These are phyloP conservation scores for Pachypanchax playfairii DNA, from an alignment of 2,113 vertebrate genomes.

Conservation along the genomic window DNA sequence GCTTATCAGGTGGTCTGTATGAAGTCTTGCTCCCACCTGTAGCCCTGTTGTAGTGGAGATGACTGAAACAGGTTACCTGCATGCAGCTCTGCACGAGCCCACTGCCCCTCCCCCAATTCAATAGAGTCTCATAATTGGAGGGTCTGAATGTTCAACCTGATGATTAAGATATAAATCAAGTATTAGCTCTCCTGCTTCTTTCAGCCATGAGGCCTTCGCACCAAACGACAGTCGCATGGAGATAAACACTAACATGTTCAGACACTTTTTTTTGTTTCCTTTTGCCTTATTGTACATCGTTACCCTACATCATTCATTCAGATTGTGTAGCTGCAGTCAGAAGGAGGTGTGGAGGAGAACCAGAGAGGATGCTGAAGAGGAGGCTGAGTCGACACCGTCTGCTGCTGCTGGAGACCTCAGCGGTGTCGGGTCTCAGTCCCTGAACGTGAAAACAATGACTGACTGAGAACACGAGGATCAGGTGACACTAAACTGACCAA, in stretches of 20 bases:
- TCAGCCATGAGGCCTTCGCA: constrained; percentile 68
- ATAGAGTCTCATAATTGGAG: not conserved
- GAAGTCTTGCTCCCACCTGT: constrained; percentile 46
- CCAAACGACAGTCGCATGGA: constrained; percentile 29
- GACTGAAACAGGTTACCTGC: constrained; percentile 17
- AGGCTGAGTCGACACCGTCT: constrained; percentile 50
- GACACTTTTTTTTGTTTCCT: not conserved
- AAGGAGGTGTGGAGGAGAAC: constrained; percentile 17
- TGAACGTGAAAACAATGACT: not conserved
- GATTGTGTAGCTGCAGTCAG: constrained; percentile 23
- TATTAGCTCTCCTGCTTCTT: constrained; percentile 29
- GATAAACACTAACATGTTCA: constrained; percentile 18
- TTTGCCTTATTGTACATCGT: constrained; percentile 64
- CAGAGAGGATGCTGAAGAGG: constrained; percentile 39
- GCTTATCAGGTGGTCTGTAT: constrained; percentile 28
- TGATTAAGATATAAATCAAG: constrained; percentile 16
- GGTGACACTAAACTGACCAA: constrained; percentile 27
- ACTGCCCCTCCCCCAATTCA: not conserved
- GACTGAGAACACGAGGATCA: constrained; percentile 5
- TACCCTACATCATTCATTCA: not conserved
- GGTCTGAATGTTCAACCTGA: constrained; percentile 52
- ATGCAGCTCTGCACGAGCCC: constrained; percentile 21
- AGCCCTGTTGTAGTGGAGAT: constrained; percentile 45
- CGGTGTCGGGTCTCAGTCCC: constrained; percentile 36
- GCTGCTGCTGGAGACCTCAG: constrained; percentile 63